Evolutionary conservation across 2,888 invertebrate species (phyloP), one percentile per base, ranked within the genome.

Genomic region (Lamellibrachia satsuma): DNA sequence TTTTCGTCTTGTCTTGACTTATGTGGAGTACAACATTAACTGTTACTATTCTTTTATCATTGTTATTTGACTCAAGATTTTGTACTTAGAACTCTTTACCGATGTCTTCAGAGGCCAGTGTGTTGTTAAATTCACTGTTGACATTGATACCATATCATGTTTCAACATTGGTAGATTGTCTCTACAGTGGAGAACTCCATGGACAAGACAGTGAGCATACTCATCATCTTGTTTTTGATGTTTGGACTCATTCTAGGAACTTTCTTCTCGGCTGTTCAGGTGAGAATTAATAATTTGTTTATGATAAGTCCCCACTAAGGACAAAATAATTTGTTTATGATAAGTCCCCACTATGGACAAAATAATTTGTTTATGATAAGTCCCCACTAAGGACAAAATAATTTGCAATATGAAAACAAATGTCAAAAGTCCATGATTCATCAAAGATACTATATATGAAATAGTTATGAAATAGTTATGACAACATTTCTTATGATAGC

Each of bases 141-240:
- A 57, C 57, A 57, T 2, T 57, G 2, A n/a, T 75, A 22, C 22
- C n/a, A 22, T 15, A 57, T 57, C 57, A 4, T 75, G 75, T 75
- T 22, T 75, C 11, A 22, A 75, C 75, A 60, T n/a, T 93, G 95
- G 93, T 94, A 96, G 96, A 94, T 96, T 52, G 95, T 96, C 39
- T 93, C 94, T 39, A 93, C 96, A 6, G 93, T 96, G 91, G 96
- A 96, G 93, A 94, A 95, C 91, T 95, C 96, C 0, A 97, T 99
- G 90, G 98, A 99, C 96, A 98, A 98, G 0, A 98, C 98, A 2
- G 98, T 98, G 7, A 98, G 98, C 92, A 97, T 98, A 94, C 97
- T 98, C 92, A 98, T 99, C 95, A 98, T 99, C 94, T 97, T 98
- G 92, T 97, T 98, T n/a, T 97, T 99, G 92, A 97, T 99, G 92